Evolutionary conservation across 2,113 vertebrate genomes (phyloP).

Genomic region (Eurypyga helias): DNA sequence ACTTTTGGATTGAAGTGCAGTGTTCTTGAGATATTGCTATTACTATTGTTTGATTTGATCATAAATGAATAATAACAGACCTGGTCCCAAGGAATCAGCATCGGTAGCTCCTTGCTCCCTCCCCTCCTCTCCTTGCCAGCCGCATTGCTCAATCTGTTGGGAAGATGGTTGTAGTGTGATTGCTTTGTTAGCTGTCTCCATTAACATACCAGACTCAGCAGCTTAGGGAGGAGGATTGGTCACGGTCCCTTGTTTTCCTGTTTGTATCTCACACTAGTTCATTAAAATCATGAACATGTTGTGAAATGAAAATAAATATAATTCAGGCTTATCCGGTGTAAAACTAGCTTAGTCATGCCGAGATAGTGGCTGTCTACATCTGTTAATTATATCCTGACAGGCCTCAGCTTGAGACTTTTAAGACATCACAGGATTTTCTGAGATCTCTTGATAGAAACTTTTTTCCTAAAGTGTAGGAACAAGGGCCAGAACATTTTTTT

Average conservation of each 20-base stretch:
- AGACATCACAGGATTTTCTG: background rate
- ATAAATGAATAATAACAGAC: background rate
- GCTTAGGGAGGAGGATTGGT: background rate
- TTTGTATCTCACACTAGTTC: slow-evolving; percentile 31
- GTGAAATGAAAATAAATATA: slow-evolving; percentile 49
- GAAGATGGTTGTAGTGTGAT: background rate
- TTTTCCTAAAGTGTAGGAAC: background rate
- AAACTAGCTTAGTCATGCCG: slow-evolving; percentile 58
- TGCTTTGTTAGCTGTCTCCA: background rate
- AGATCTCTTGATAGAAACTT: background rate
- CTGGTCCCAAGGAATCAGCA: background rate
- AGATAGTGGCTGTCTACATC: slow-evolving; percentile 42
- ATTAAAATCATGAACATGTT: slow-evolving; percentile 21
- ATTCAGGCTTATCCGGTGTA: background rate
- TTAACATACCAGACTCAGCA: background rate
- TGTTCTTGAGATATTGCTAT: background rate
- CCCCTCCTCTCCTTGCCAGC: background rate
- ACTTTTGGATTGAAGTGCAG: background rate
- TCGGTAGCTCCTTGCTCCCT: background rate
- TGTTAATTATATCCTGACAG: slow-evolving; percentile 47
- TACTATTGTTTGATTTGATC: background rate
- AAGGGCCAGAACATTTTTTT: background rate
- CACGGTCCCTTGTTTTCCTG: background rate
- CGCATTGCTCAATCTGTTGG: rapidly evolving
- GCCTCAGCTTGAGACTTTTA: slow-evolving; percentile 13